A percentile compares a stretch with the other conserved stretches of the same genome.
Evolutionary conservation across 2,888 invertebrate species (phyloP).

Genomic region (Dicyrtoma fusca): DNA sequence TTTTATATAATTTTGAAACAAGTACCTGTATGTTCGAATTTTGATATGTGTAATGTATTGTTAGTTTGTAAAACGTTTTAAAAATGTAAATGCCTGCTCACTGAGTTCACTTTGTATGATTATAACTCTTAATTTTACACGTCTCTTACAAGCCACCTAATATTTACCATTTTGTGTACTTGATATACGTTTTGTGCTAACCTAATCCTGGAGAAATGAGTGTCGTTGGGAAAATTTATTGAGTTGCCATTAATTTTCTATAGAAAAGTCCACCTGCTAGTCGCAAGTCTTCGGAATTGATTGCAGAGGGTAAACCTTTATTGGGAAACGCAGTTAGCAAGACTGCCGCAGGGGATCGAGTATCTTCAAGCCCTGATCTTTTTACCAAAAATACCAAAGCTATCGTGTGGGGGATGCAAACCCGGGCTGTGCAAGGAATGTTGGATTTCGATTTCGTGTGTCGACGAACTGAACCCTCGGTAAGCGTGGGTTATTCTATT

Average conservation of each 20-base stretch:
- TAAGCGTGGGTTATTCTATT: no score
- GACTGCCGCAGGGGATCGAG: slow-evolving; percentile 55
- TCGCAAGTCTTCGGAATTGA: slow-evolving; percentile 50
- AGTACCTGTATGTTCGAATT: no score
- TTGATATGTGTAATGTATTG: no score
- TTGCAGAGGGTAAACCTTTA: slow-evolving; percentile 35
- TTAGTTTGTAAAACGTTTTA: no score
- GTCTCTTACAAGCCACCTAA: no score
- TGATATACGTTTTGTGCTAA: no score
- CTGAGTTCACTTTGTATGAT: no score
- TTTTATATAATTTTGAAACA: no score
- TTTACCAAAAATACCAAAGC: slow-evolving; percentile 85
- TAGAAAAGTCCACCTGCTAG: slow-evolving; percentile 54
- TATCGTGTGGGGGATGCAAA: slow-evolving; percentile 99
- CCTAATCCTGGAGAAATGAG: no score
- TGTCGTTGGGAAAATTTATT: background rate
- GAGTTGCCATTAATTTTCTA: background rate
- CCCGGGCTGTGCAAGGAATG: slow-evolving; percentile 92
- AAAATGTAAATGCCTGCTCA: no score
- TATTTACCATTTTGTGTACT: no score
- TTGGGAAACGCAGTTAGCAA: slow-evolving; percentile 56
- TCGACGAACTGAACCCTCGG: slow-evolving; percentile 82
- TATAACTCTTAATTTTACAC: no score
- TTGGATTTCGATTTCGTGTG: slow-evolving; percentile 95
- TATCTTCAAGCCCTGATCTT: slow-evolving; percentile 60